A percentile compares a stretch with the other conserved stretches of the same genome.
Conservation (phyloP, 2,797 vertebrate genomes). For the Lacerta bilineata region DNA sequence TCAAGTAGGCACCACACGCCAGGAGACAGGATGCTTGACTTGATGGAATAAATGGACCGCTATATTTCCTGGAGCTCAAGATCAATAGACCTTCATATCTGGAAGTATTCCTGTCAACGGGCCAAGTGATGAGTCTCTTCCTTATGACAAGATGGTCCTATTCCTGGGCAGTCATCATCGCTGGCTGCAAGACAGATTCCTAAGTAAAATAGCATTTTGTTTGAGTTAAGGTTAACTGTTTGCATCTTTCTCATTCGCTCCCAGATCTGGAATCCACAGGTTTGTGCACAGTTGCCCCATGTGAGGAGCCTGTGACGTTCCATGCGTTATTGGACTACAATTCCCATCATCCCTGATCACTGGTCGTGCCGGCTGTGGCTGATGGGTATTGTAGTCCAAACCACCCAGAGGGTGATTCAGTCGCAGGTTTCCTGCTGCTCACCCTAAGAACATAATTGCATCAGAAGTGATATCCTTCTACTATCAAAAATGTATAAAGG, state of each 20-base stretch:
- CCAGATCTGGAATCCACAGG: too few species aligned
- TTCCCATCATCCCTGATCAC: background rate
- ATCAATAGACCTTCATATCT: slow-evolving; percentile 48
- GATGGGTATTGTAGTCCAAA: background rate
- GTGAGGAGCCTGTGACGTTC: background rate
- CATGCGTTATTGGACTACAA: background rate
- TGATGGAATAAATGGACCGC: slow-evolving; percentile 35
- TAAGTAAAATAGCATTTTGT: background rate
- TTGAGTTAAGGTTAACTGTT: background rate
- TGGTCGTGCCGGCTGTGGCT: background rate
- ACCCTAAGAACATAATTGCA: too few species aligned
- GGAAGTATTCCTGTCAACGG: slow-evolving; percentile 43
- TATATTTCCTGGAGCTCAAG: slow-evolving; percentile 37
- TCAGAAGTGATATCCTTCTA: too few species aligned
- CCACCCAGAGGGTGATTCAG: too few species aligned
- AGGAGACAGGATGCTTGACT: slow-evolving; percentile 38
- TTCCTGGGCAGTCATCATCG: background rate
- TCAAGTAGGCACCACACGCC: slow-evolving; percentile 31
- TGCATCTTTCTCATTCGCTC: background rate
- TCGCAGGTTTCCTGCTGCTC: too few species aligned
- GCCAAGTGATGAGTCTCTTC: slow-evolving; percentile 23
- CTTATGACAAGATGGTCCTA: slow-evolving; percentile 10
- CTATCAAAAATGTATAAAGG: too few species aligned
- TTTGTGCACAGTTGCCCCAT: background rate
- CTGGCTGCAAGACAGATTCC: background rate